phyloP scores from a whole-genome alignment of 1,140 invertebrate genomes.

The Caenorhabditis tropicalis region DNA sequence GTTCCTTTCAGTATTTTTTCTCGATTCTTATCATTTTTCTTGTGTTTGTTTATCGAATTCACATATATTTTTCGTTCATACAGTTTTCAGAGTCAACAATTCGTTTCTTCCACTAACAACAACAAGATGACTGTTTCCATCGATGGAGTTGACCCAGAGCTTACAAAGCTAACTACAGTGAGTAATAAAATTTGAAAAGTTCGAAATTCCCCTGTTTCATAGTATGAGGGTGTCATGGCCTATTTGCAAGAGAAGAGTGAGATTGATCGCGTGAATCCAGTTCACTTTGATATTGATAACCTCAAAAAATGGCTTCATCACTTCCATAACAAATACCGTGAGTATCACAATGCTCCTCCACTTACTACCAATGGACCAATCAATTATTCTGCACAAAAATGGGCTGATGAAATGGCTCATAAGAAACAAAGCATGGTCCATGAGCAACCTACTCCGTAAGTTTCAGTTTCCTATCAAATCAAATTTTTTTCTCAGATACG shows the following conservation, averaged over 20 bases:
- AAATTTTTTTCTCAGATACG: constrained; percentile 48
- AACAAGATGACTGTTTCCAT: background rate
- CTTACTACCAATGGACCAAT: background rate
- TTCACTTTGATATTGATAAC: constrained; percentile 2
- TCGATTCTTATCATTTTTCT: background rate
- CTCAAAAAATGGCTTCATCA: constrained; percentile 42
- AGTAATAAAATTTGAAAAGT: background rate
- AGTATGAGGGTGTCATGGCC: constrained; percentile 16
- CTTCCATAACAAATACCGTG: constrained; percentile 47
- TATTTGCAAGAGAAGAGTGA: constrained; percentile 6
- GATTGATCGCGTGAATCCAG: background rate
- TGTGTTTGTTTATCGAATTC: background rate
- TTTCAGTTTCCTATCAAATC: background rate
- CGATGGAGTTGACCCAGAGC: background rate
- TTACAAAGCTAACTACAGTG: background rate
- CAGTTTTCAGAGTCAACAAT: background rate
- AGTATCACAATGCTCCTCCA: constrained; percentile 15
- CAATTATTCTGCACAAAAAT: constrained; percentile 45
- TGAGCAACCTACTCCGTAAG: constrained; percentile 23
- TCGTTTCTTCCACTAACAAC: background rate
- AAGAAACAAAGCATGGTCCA: constrained; percentile 26
- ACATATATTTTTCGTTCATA: background rate
- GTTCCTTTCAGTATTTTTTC: background rate
- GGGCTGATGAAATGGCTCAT: constrained; percentile 42
- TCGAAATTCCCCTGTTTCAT: background rate